Evolutionary conservation across 2,888 invertebrate species (phyloP).

Genomic region (Liopterus haemorrhoidalis): DNA sequence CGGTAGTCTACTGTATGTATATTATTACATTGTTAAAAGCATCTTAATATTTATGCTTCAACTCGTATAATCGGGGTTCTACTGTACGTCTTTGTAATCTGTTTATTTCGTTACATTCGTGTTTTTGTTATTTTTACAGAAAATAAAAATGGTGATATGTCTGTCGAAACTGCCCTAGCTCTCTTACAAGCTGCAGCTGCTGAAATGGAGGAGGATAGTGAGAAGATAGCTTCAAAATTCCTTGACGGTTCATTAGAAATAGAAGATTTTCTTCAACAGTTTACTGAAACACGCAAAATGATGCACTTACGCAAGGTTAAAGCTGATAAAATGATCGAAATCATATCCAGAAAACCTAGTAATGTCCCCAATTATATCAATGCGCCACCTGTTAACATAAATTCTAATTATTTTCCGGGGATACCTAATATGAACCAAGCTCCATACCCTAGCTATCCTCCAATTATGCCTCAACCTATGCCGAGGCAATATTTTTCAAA

Average conservation of each 20-base stretch:
- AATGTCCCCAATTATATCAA: constrained; percentile 41
- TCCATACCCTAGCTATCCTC: constrained; percentile 66
- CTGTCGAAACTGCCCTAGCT: constrained; percentile 80
- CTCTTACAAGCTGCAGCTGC: constrained; percentile 86
- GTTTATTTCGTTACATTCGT: no score
- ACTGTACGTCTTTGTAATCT: no score
- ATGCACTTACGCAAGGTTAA: constrained; percentile 84
- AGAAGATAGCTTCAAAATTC: constrained; percentile 74
- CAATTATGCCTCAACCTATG: constrained; percentile 77
- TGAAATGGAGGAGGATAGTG: constrained; percentile 89
- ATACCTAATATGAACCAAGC: constrained; percentile 43
- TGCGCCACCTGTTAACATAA: constrained; percentile 42
- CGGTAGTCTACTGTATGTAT: no score
- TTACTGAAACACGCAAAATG: constrained; percentile 65
- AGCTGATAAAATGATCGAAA: constrained; percentile 84
- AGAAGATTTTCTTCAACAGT: constrained; percentile 82
- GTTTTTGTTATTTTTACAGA: no score
- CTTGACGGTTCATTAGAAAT: constrained; percentile 63
- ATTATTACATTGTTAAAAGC: no score
- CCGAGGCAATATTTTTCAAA: constrained; percentile 46
- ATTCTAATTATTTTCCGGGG: constrained; percentile 48
- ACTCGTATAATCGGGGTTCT: no score
- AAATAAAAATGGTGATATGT: constrained; percentile 70
- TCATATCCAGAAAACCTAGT: constrained; percentile 48
- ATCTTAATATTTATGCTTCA: no score